Conservation (phyloP, 2,888 invertebrate species). For the Callyntrura guangdongensis region DNA sequence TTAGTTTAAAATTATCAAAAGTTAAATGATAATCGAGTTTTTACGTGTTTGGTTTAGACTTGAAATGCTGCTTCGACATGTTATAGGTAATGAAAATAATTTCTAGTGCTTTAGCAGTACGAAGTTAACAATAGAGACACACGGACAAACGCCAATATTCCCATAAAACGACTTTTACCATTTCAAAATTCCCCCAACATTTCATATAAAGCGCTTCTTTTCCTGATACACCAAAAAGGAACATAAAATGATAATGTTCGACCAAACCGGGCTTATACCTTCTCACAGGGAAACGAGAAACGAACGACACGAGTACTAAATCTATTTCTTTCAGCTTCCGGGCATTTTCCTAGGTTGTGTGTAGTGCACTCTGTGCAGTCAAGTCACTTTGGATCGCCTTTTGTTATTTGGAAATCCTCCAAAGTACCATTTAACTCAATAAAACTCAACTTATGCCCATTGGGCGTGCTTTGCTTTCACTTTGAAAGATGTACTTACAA, state of each 20-base stretch:
- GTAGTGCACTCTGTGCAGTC: conserved; percentile 36
- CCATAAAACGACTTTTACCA: no score
- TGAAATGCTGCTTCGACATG: no score
- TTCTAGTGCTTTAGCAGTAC: neutral
- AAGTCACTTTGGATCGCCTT: conserved; percentile 73
- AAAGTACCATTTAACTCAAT: conserved; percentile 80
- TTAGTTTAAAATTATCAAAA: no score
- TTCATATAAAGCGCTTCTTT: conserved; percentile 36
- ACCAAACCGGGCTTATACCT: conserved; percentile 25
- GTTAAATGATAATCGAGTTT: no score
- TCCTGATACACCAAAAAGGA: conserved; percentile 17
- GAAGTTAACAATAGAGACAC: neutral
- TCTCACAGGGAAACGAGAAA: neutral
- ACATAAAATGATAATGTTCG: conserved; percentile 49
- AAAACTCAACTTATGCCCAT: conserved; percentile 80
- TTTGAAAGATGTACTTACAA: conserved; percentile 76
- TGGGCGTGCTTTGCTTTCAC: conserved; percentile 78
- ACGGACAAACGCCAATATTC: neutral
- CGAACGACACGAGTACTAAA: conserved; percentile 60
- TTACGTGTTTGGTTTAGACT: no score
- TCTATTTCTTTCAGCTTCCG: conserved; percentile 76
- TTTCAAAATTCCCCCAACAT: conserved; percentile 9
- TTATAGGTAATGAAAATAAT: no score
- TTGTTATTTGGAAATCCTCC: conserved; percentile 77
- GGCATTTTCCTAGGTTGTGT: conserved; percentile 58